Base-by-base conservation (phyloP, 2,888 invertebrate genomes). In the Leptothorax acervorum region DNA sequence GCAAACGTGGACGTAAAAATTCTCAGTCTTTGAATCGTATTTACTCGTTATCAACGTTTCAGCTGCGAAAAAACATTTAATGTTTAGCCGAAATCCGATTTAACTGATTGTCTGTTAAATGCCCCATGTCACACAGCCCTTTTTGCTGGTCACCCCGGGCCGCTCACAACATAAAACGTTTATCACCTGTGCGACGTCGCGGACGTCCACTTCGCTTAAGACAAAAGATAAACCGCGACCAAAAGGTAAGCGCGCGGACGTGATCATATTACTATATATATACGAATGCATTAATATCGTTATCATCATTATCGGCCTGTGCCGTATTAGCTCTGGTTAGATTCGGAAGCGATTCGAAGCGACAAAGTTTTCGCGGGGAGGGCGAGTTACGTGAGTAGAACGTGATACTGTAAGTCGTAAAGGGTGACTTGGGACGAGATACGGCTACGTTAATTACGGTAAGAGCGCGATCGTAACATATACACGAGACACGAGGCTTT, bases 401-500 rank as follows among this genome's bases (percentile, higher is more conserved):
- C 89, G 91, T 92, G 91, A 88, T 91, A 60, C 73, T 81, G 88
- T 91, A 91, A 88, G 87, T 90, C 87, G 90, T 88, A 89, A 85
- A 92, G 87, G 90, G 91, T 91, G 91, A 90, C 85, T 91, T 85
- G 89, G 85, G 45, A 79, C 78, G 53, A 68, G 66, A 89, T 90
- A 92, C 88, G 90, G 88, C 91, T 92, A 91, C 88, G 88, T 90
- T 89, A 91, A 91, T 89, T 89, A 89, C 91, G 90, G 90, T 90
- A 91, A 81, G 90, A 92, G 92, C 92, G 93, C 93, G 91, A 93
- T 93, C 91, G 92, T 93, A 93, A 93, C 93, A 92, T 87, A 89
- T 93, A 94, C 93, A 94, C 93, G 92, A 93, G 91, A 94, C 92
- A 94, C 93, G 92, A 92, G 93, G 92, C 89, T 91, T 92, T 48